A percentile compares a stretch with the other conserved stretches of the same genome.
These are phyloP conservation scores for Drosophila busckii DNA, from an alignment of 1,140 invertebrate species.

Conservation along the genomic window DNA sequence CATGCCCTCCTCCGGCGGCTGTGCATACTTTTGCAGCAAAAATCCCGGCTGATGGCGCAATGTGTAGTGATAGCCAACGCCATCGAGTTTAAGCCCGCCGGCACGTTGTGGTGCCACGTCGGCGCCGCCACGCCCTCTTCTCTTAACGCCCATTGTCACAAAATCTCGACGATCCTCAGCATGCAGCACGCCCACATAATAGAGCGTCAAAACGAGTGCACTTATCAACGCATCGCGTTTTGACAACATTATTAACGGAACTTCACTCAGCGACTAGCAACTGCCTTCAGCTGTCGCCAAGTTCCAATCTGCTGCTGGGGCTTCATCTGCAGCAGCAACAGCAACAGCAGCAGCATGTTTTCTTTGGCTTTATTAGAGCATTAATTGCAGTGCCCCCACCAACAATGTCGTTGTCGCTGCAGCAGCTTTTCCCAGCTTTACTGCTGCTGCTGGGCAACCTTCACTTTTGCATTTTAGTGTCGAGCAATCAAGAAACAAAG, in stretches of 20 bases:
- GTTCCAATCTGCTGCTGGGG: slow-evolving; percentile 24
- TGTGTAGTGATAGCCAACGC: slow-evolving; percentile 45
- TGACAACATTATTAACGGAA: slow-evolving; percentile 78
- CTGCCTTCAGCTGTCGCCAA: slow-evolving; percentile 31
- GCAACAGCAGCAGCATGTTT: slow-evolving; percentile 26
- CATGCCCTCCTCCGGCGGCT: slow-evolving; percentile 21
- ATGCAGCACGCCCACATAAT: slow-evolving; percentile 55
- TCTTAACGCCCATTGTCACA: slow-evolving; percentile 49
- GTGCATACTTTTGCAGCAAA: slow-evolving; percentile 44
- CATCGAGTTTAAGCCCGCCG: slow-evolving; percentile 42
- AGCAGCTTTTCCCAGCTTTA: slow-evolving; percentile 37
- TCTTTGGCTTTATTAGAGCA: slow-evolving; percentile 76
- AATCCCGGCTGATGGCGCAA: slow-evolving; percentile 59
- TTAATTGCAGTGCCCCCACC: slow-evolving; percentile 58
- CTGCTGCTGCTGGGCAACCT: slow-evolving; percentile 52
- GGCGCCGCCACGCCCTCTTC: slow-evolving; percentile 31
- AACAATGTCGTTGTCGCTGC: slow-evolving; percentile 21
- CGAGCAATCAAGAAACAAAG: slow-evolving; percentile 44
- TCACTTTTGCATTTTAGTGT: slow-evolving; percentile 64
- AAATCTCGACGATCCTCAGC: slow-evolving; percentile 39
- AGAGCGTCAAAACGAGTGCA: slow-evolving; percentile 63
- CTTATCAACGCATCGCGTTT: slow-evolving; percentile 62
- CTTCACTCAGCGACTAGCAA: slow-evolving; percentile 53
- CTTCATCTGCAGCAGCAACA: slow-evolving; percentile 19
- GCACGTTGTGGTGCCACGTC: slow-evolving; percentile 12